phyloP scores from a whole-genome alignment of 2,113 vertebrate species.

The Alosa alosa region DNA sequence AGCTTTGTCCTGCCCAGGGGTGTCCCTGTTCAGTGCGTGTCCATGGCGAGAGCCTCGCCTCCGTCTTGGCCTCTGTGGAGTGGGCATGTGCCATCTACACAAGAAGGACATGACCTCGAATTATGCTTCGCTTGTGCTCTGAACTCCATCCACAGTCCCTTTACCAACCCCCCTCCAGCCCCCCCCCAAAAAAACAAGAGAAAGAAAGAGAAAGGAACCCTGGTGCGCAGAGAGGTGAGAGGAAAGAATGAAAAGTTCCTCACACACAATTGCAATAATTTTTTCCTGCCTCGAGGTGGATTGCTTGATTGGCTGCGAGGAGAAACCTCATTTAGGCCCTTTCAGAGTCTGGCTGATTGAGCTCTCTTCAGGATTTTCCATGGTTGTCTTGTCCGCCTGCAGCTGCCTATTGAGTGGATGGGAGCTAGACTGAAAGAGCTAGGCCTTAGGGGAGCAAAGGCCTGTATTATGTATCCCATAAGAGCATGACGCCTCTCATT shows the following conservation, averaged over 20 bases:
- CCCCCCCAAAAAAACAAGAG: conserved; percentile 35
- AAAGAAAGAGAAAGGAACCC: conserved; percentile 16
- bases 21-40: not conserved
- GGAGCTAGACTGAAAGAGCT: conserved; percentile 38
- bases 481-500: conserved; percentile 56
- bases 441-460: conserved; percentile 45
- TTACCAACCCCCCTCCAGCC: not conserved
- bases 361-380: conserved; percentile 59
- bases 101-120: conserved; percentile 53
- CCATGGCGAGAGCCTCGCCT: not conserved
- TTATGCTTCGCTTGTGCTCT: conserved; percentile 35
- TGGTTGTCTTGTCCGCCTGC: conserved; percentile 58
- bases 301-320: conserved; percentile 49
- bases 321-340: conserved; percentile 55
- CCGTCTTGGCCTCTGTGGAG: conserved; percentile 47
- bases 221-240: conserved; percentile 30
- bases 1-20: not conserved
- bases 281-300: conserved; percentile 25
- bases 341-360: conserved; percentile 57
- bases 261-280: conserved; percentile 43
- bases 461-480: conserved; percentile 50
- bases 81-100: conserved; percentile 52
- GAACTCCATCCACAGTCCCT: not conserved
- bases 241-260: conserved; percentile 45
- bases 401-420: conserved; percentile 53